Percentiles rank a stretch among this genome's conserved stretches.
Conservation (phyloP, 2,888 invertebrate genomes). For the Amphimallon solstitiale region DNA sequence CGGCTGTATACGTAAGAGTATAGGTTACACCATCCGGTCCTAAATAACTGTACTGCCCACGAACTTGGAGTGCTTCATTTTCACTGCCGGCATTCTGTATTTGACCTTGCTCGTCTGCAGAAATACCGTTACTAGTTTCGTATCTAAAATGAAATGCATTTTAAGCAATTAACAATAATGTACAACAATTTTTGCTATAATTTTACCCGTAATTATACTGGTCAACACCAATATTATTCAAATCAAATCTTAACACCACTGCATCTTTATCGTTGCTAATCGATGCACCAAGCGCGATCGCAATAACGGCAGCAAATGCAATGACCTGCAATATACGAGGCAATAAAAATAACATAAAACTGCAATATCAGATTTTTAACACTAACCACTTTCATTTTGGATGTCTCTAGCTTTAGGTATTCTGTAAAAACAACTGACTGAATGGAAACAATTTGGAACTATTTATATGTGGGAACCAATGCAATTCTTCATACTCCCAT, state of each 20-base stretch:
- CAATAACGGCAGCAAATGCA: conserved; percentile 12
- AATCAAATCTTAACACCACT: conserved; percentile 70
- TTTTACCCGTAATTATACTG: conserved; percentile 57
- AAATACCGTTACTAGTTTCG: conserved; percentile 73
- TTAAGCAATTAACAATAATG: not conserved
- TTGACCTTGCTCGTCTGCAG: conserved; percentile 70
- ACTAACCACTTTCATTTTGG: conserved; percentile 22
- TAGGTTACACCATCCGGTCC: conserved; percentile 72
- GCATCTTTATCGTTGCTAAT: conserved; percentile 63
- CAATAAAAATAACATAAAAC: not conserved
- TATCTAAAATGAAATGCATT: conserved; percentile 60
- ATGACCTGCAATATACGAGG: conserved; percentile 1
- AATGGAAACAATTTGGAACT: not conserved
- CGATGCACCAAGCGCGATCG: conserved; percentile 4
- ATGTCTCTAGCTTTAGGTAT: not conserved
- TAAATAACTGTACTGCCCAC: conserved; percentile 70
- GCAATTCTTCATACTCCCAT: too few species aligned
- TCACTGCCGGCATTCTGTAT: conserved; percentile 72
- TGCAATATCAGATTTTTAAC: not conserved
- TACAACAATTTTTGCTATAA: not conserved
- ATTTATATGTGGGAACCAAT: not conserved
- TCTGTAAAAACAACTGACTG: not conserved
- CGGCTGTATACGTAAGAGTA: conserved; percentile 70
- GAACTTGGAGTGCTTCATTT: conserved; percentile 70
- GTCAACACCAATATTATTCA: conserved; percentile 67